Conservation (phyloP, 53 echinoderm and acorn worm species). For the Paelopatides confundens region DNA sequence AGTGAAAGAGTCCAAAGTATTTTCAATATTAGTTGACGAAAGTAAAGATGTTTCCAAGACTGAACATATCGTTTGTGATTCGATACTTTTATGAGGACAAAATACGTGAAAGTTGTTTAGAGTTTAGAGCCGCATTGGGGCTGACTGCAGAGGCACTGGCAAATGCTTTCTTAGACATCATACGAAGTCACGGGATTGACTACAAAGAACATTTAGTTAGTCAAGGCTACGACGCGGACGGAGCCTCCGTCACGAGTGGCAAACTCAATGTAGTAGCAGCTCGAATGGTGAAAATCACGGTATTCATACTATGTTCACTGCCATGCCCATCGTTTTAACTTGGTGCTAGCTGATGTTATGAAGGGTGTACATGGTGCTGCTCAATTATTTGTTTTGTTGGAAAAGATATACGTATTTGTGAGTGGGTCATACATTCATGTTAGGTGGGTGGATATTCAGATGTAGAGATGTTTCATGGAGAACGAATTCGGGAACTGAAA, state of each 20-base stretch:
- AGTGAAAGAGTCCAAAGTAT: conserved; percentile 39
- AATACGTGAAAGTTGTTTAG: conserved; percentile 27
- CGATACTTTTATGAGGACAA: conserved; percentile 26
- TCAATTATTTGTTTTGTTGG: conserved; percentile 36
- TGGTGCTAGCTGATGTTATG: conserved; percentile 50
- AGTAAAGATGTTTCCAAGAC: conserved; percentile 39
- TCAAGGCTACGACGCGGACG: conserved; percentile 54
- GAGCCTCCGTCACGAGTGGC: conserved; percentile 44
- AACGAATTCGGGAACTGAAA: conserved; percentile 39
- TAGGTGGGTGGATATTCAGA: conserved; percentile 30
- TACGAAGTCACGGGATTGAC: conserved; percentile 35
- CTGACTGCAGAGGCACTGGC: conserved; percentile 26
- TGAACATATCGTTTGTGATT: conserved; percentile 12
- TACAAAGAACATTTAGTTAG: conserved; percentile 34
- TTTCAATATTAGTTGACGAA: conserved; percentile 47
- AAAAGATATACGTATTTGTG: conserved; percentile 43
- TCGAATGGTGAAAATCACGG: conserved; percentile 16
- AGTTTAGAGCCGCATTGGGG: conserved; percentile 26
- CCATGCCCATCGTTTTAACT: conserved; percentile 47
- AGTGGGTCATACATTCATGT: conserved; percentile 19
- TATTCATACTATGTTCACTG: conserved; percentile 57
- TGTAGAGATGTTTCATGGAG: conserved; percentile 44
- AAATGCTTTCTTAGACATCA: conserved; percentile 15
- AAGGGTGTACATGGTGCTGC: conserved; percentile 35
- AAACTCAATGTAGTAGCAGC: conserved; percentile 31